A percentile compares a stretch with the other conserved stretches of the same genome.
These are phyloP conservation scores for Ailurus styani DNA, from an alignment of 2,113 vertebrate genomes.

Conservation along the genomic window DNA sequence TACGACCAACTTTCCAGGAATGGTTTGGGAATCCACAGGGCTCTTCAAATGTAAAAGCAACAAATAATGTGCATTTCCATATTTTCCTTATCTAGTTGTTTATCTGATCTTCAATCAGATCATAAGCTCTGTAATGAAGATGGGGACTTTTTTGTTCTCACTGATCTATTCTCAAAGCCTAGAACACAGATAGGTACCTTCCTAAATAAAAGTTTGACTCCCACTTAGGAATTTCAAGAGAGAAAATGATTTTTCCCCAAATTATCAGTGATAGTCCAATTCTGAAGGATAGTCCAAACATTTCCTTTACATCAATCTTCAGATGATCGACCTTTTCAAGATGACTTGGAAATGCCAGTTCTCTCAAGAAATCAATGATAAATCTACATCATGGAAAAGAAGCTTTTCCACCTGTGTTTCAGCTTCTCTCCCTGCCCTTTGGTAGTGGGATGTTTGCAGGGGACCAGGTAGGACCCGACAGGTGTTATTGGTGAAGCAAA, in stretches of 20 bases:
- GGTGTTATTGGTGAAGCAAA: neutral
- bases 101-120: neutral
- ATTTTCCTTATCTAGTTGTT: neutral
- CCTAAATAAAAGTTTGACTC: neutral
- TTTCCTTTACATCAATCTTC: neutral
- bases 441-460: neutral
- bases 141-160: neutral
- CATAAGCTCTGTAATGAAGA: neutral
- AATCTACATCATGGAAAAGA: neutral
- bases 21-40: neutral
- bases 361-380: neutral
- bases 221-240: neutral
- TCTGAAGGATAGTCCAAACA: neutral
- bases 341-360: neutral
- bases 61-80: neutral
- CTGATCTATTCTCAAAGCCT: neutral
- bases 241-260: neutral
- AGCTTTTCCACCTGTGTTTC: neutral
- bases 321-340: neutral
- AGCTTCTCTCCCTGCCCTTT: neutral
- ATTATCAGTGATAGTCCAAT: neutral
- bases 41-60: neutral
- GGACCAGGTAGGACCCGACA: too few relatives aligned
- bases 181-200: neutral
- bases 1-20: neutral